phyloP scores from a whole-genome alignment of 2,797 vertebrate genomes.

The Phoebastria nigripes region DNA sequence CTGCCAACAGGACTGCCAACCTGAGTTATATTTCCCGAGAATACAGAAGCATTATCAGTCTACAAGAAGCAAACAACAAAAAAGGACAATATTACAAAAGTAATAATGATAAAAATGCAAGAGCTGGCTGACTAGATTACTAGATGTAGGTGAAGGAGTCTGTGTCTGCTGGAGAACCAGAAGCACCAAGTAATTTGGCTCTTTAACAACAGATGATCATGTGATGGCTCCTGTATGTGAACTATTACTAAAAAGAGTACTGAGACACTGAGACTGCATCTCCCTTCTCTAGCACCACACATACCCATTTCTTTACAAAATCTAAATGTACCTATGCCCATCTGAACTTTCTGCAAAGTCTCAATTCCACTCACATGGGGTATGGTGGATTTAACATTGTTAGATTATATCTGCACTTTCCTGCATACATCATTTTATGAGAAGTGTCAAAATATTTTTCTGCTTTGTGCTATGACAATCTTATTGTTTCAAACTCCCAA shows the following conservation, averaged over 20 bases:
- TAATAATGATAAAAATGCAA: neutral
- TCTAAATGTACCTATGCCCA: neutral
- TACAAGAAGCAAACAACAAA: conserved; percentile 57
- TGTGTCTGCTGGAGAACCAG: neutral
- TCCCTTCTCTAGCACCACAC: neutral
- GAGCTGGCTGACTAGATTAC: neutral
- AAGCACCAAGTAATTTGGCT: neutral
- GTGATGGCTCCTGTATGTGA: neutral
- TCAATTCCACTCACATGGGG: neutral
- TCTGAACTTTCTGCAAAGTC: neutral
- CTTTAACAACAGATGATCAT: neutral
- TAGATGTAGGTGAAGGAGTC: neutral
- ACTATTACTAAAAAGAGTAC: neutral
- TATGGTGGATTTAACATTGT: neutral
- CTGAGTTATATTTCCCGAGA: conserved; percentile 81
- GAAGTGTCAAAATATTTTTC: neutral
- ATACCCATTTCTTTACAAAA: neutral
- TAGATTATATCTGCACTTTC: neutral
- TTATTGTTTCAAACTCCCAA: neutral
- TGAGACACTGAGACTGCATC: neutral
- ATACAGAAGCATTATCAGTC: conserved; percentile 72
- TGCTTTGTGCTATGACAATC: neutral
- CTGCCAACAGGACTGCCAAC: conserved; percentile 93
- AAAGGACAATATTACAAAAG: conserved; percentile 4
- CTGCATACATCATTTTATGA: neutral